Conservation (phyloP, 2,113 vertebrate genomes). For the Limnothrissa miodon region DNA sequence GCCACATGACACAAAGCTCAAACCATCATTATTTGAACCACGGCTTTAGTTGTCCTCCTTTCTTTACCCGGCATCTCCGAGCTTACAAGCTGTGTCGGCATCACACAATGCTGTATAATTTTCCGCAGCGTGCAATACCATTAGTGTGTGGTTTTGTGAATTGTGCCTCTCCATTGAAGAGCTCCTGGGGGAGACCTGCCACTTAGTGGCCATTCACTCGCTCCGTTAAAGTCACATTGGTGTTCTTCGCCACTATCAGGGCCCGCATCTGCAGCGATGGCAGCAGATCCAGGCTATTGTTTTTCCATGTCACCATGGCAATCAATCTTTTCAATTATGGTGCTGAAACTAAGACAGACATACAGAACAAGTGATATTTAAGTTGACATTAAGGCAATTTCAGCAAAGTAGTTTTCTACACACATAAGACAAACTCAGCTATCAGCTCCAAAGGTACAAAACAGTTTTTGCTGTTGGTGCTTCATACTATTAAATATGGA, state of each 20-base stretch:
- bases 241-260: background rate
- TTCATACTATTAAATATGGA: background rate
- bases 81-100: background rate
- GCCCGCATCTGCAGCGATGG: background rate
- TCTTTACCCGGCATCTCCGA: background rate
- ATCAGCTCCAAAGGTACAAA: background rate
- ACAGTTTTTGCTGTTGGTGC: background rate
- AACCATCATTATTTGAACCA: constrained; percentile 22
- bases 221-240: constrained; percentile 1
- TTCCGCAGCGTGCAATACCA: background rate
- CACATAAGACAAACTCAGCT: background rate
- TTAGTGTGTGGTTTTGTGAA: constrained; percentile 12
- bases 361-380: background rate
- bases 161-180: constrained; percentile 15
- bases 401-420: background rate
- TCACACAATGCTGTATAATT: constrained; percentile 18
- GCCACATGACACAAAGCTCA: constrained; percentile 28
- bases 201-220: background rate
- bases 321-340: background rate
- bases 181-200: background rate
- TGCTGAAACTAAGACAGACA: background rate
- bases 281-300: background rate
- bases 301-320: background rate
- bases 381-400: background rate
- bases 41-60: constrained; percentile 14